Evolutionary conservation across 2,113 vertebrate species (phyloP).

Genomic region (Steatornis caripensis): DNA sequence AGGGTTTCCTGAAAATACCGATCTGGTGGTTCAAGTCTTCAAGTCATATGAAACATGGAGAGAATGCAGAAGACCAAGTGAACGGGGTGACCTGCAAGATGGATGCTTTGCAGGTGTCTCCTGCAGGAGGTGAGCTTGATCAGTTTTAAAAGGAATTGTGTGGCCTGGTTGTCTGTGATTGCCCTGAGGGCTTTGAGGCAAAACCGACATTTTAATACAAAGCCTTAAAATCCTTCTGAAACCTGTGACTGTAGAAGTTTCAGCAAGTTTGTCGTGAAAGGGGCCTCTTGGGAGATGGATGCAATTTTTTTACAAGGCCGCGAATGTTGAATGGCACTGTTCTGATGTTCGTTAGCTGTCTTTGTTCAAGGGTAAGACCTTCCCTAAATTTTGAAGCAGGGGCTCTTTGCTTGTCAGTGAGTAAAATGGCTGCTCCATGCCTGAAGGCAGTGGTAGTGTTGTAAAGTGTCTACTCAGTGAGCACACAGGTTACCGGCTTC

Average conservation of each 20-base stretch:
- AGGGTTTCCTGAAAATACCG: conserved; percentile 88
- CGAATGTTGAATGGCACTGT: background rate
- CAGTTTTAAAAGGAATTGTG: too few relatives aligned
- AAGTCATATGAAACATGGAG: background rate
- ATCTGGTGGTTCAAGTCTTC: conserved; percentile 78
- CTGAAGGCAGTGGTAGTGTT: background rate
- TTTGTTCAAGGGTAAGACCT: background rate
- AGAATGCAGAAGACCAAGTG: background rate
- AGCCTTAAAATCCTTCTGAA: background rate
- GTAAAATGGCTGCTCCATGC: background rate
- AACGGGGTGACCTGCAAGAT: conserved; percentile 42
- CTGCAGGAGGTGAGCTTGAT: conserved; percentile 55
- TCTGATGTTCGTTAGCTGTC: background rate
- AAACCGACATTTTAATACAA: background rate
- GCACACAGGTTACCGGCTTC: background rate
- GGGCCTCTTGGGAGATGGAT: background rate
- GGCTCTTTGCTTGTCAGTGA: background rate
- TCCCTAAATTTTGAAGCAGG: background rate
- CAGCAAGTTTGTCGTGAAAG: background rate
- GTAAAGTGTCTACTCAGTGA: background rate
- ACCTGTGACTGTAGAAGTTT: background rate
- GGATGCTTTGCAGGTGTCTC: conserved; percentile 16
- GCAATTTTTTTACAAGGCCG: background rate
- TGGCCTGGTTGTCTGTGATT: too few relatives aligned
- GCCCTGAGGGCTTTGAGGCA: too few relatives aligned